Evolutionary conservation across 2,888 invertebrate species (phyloP), one percentile per base, ranked within the genome.

Genomic region (Cephus nigrinus): DNA sequence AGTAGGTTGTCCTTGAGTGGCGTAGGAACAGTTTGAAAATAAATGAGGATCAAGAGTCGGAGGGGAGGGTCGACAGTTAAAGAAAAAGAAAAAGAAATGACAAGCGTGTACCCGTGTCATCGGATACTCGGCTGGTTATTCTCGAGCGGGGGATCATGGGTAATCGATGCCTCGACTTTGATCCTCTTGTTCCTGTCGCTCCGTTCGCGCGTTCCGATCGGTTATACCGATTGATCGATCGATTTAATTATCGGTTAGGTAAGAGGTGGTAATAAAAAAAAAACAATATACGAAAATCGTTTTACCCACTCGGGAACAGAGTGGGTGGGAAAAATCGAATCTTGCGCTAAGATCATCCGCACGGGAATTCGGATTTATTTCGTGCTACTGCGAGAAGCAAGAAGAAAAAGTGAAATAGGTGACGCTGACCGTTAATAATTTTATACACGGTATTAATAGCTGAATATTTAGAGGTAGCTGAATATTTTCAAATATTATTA

Each of bases 191-290:
- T 55, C 23, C 55, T 55, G 55, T 5, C 55, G 40, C 15, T 40
- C 23, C 15, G 40, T 40, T 15, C 15, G 40, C 40, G 40, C 40
- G 23, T 23, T 23, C 9, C 55, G 1, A 55, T 55, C 55, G 23
- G 71, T 30, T 30, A 30, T 30, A 31, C 11, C 71, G 4, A 71
- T 71, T 69, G 40, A 75, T 75, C 31, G 23, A 69, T 75, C 71
- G 82, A 83, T 82, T 78, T 40, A 55, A 75, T 75, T 77, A 82
- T 83, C 77, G 80, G 82, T 77, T 75, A 78, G 36, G 68, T 71
- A 68, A 73, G 71, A 55, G 15, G 33, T 30, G 15, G n/a, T 3
- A 32, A n/a, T 31, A 35, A 12, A 35, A 12, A 23, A 40, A 36
- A 69, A 32, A 15, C 36, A n/a, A n/a, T n/a, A n/a, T 34, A 55